Percentiles rank a stretch among this genome's conserved stretches.
phyloP scores from a whole-genome alignment of 2,888 invertebrate genomes.

The Calameuta pallipes region DNA sequence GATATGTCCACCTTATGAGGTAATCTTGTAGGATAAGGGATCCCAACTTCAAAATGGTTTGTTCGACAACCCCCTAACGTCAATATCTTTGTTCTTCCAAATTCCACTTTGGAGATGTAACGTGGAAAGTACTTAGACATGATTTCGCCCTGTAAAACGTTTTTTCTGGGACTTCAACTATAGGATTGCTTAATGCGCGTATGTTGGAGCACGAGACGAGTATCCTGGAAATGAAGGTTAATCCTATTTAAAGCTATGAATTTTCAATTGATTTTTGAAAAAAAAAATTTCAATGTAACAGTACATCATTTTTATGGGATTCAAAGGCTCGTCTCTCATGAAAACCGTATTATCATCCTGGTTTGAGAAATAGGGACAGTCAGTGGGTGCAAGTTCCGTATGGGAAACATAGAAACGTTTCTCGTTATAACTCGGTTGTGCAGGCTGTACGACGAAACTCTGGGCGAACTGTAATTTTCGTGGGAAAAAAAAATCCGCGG shows the following conservation, averaged over 20 bases:
- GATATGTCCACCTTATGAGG: neutral
- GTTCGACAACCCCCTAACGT: neutral
- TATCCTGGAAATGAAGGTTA: neutral
- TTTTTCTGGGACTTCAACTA: neutral
- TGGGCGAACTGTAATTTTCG: slow-evolving; percentile 61
- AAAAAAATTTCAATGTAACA: neutral
- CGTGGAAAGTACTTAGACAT: neutral
- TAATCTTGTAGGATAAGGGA: neutral
- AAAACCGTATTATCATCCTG: slow-evolving; percentile 53
- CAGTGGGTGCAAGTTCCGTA: slow-evolving; percentile 50
- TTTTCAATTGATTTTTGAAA: neutral
- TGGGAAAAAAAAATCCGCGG: slow-evolving; percentile 18
- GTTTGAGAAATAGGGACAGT: neutral
- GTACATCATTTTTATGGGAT: neutral
- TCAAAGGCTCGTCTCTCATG: slow-evolving; percentile 37
- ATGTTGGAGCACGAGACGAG: neutral
- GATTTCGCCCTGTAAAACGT: neutral
- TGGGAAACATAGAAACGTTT: slow-evolving; percentile 39
- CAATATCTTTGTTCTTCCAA: neutral
- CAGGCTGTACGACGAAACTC: slow-evolving; percentile 64
- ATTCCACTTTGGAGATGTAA: neutral
- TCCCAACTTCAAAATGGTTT: slow-evolving; percentile 15
- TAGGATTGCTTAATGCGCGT: neutral
- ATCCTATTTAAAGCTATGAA: neutral
- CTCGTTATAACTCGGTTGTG: slow-evolving; percentile 61